phyloP scores from a whole-genome alignment of 2,888 invertebrate genomes.

The Dynastes maya region DNA sequence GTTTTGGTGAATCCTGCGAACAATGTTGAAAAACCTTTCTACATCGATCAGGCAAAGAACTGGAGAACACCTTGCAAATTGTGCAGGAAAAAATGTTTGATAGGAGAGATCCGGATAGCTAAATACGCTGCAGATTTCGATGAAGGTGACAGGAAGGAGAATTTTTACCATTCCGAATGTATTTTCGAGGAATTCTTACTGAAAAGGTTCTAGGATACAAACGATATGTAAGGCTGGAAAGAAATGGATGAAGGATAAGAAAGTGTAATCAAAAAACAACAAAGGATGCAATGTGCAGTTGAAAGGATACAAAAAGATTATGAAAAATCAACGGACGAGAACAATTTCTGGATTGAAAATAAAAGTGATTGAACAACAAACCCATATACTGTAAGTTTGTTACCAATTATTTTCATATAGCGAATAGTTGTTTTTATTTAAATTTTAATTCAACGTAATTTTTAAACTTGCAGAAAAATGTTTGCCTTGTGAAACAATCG shows the following conservation, averaged over 20 bases:
- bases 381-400: no score
- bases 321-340: not conserved
- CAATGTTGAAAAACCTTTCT: constrained; percentile 73
- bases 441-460: not conserved
- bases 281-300: constrained; percentile 67
- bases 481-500: not conserved
- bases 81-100: constrained; percentile 85
- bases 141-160: constrained; percentile 83
- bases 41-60: constrained; percentile 85
- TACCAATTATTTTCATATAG: no score
- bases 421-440: not conserved
- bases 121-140: constrained; percentile 87
- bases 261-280: constrained; percentile 72
- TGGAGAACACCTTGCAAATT: constrained; percentile 89
- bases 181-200: constrained; percentile 81
- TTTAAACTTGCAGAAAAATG: not conserved
- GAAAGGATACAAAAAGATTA: constrained; percentile 65
- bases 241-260: constrained; percentile 78
- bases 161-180: constrained; percentile 87
- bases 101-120: constrained; percentile 82
- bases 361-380: no score
- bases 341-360: no score
- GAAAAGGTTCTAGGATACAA: constrained; percentile 79
- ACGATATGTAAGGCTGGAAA: constrained; percentile 86
- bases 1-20: no score